Evolutionary conservation across 2,797 vertebrate genomes (phyloP), one percentile per base, ranked within the genome.

Genomic region (Coendou prehensilis): DNA sequence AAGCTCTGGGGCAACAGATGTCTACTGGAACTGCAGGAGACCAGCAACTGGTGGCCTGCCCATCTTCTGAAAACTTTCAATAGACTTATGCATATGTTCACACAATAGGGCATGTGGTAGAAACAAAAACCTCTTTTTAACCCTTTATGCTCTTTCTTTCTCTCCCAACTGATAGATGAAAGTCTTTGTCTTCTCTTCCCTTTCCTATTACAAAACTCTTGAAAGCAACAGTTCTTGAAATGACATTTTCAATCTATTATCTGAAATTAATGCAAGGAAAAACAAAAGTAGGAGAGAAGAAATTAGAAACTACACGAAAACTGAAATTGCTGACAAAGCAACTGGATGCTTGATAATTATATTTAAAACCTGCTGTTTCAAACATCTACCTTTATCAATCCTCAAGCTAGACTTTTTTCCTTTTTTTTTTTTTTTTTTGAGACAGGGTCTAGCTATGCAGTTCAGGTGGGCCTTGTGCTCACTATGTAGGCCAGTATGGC

Each of bases 21-120:
- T 99, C 99, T 99, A 97, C 99, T 99, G 98, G 99, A 99, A 98
- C 99, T 98, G 99, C 99, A 99, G 98, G 99, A 99, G 99, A 99
- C 98, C 99, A 99, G 99, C 99, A 99, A 99, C 99, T 99, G 99
- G 99, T 99, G 99, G 99, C 99, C 98, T 99, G 98, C 98, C 98
- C 98, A 98, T 98, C 99, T 98, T 98, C 98, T 97, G 98, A 98
- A 98, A 98, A 99, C 98, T 99, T 99, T 99, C 98, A 99, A 99
- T 99, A 98, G 99, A 98, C 98, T 98, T 98, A 98, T 98, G 99
- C 99, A 98, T 98, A 98, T 99, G 98, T 97, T 98, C 95, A 98
- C 98, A 99, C 99, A 99, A 99, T 99, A 99, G 99, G 99, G 98
- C 99, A 98, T 98, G 98, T 98, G 98, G 98, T 97, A 98, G 98